phyloP scores from a whole-genome alignment of 2,113 vertebrate species.

The Silurus glanis region DNA sequence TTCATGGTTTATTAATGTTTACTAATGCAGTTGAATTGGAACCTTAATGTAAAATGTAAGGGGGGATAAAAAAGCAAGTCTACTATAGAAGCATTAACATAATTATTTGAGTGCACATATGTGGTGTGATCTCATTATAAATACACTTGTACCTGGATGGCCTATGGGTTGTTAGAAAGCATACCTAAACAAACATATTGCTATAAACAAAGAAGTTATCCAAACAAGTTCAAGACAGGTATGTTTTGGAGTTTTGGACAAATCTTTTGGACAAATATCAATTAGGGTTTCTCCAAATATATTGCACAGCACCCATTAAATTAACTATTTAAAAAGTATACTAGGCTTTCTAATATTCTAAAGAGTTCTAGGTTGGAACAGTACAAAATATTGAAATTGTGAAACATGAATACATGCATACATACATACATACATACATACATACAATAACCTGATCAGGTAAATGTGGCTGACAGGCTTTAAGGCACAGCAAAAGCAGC shows the following conservation, averaged over 20 bases:
- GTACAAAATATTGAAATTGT: background rate
- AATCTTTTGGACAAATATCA: background rate
- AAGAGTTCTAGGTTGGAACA: background rate
- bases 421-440: background rate
- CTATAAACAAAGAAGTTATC: background rate
- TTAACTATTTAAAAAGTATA: background rate
- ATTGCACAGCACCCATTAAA: background rate
- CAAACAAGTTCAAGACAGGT: background rate
- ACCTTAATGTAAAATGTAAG: background rate
- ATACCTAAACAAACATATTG: background rate
- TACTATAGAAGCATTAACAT: background rate
- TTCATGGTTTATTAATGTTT: background rate
- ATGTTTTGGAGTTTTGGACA: too few species aligned
- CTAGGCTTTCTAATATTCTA: background rate
- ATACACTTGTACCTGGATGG: background rate
- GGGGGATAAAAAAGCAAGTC: background rate
- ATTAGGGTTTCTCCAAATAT: background rate
- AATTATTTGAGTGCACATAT: background rate
- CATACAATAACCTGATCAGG: background rate
- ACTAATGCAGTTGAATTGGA: background rate
- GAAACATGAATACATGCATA: background rate
- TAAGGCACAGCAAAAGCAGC: slow-evolving; percentile 46
- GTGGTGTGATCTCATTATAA: background rate
- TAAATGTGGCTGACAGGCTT: background rate
- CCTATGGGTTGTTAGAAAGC: background rate